These are phyloP conservation scores for Oncopodura yosiiana DNA, from an alignment of 1,140 invertebrate species.

Conservation along the genomic window DNA sequence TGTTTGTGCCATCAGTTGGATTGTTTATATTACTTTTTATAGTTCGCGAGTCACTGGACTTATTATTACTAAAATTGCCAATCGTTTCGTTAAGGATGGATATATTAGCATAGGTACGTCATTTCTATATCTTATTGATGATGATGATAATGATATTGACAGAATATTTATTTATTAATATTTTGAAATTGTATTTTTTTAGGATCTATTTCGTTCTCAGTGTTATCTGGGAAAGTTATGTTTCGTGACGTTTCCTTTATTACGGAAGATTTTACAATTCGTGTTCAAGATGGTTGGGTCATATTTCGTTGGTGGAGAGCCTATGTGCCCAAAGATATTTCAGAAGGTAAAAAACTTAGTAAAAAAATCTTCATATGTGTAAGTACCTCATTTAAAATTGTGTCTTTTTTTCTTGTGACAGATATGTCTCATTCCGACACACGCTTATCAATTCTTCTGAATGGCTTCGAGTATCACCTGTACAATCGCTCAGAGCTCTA, in stretches of 20 bases:
- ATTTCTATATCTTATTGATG: neutral
- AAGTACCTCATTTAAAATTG: conserved; percentile 14
- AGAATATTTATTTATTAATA: neutral
- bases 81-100: conserved; percentile 72
- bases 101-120: conserved; percentile 81
- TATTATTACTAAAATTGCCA: conserved; percentile 77
- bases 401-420: conserved; percentile 44
- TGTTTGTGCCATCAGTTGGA: conserved; percentile 70
- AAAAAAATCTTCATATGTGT: conserved; percentile 3
- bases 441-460: conserved; percentile 81
- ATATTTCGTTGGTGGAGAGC: conserved; percentile 96
- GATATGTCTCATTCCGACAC: conserved; percentile 94
- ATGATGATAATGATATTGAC: neutral
- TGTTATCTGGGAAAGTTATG: conserved; percentile 96
- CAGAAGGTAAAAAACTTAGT: conserved; percentile 57
- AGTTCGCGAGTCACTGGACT: conserved; percentile 85
- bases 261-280: conserved; percentile 83
- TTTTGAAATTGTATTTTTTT: conserved; percentile 38
- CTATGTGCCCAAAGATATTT: conserved; percentile 87
- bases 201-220: conserved; percentile 90
- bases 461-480: conserved; percentile 91
- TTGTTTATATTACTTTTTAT: conserved; percentile 90
- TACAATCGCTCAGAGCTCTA: conserved; percentile 90
- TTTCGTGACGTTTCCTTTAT: conserved; percentile 92
- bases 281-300: conserved; percentile 92